Evolutionary conservation across 2,113 vertebrate genomes (phyloP), one percentile per base, ranked within the genome.

Genomic region (Trochalopteron elliotii): DNA sequence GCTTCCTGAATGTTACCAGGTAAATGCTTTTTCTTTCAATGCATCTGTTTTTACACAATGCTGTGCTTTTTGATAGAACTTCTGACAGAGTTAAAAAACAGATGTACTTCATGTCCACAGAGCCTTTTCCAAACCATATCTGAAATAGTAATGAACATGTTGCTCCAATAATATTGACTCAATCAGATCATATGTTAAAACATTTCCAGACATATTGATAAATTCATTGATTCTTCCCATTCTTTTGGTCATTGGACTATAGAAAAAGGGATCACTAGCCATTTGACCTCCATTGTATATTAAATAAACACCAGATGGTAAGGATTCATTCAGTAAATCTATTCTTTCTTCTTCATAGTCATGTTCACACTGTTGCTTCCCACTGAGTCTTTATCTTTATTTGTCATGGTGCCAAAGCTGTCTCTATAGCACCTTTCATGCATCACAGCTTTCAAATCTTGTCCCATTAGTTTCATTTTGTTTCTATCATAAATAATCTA

Each of bases 301-400:
- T 98, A 99, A 99, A 99, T 98, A 99, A 98, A 99, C 98, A 99
- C 97, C 98, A 99, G 98, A 99, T 99, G 98, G 99, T 97, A 97
- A 98, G 98, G 98, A 98, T 98, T 98, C 98, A 98, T 98, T 98
- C 97, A 98, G 97, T 94, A 98, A 97, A 97, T 97, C 98, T 98
- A 98, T 99, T 99, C 98, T 98, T 97, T 97, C 97, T 98, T 97
- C 96, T 97, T 97, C 97, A 97, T 98, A 98, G 97, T 97, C 97
- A 96, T 98, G 98, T 98, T 98, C 98, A 98, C 98, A 98, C 98
- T 98, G 98, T 87, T 98, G 97, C 98, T 98, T 98, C 98, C 98
- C 98, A 98, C 98, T 98, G 98, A 98, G 98, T 76, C 97, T 98
- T 98, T 98, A 98, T 98, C 97, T 98, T 91, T 96, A 61, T 97